Conservation (phyloP, 2,113 vertebrate genomes). For the Camelus bactrianus region DNA sequence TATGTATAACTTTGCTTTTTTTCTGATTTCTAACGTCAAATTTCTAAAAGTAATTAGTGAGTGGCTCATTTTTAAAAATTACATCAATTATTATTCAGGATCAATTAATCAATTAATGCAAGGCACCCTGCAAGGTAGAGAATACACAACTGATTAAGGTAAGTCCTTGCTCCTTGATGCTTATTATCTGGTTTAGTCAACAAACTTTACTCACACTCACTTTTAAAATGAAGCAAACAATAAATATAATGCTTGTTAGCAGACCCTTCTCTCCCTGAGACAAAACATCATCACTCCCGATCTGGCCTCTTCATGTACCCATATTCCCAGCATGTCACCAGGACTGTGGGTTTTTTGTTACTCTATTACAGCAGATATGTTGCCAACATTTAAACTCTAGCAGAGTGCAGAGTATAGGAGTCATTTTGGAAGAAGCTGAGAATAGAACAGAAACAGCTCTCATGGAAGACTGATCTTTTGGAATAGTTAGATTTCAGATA, state of each 20-base stretch:
- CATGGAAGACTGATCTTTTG: neutral
- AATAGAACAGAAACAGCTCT: slow-evolving; percentile 1
- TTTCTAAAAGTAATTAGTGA: neutral
- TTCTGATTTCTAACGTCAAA: neutral
- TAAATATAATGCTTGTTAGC: neutral
- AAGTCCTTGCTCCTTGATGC: neutral
- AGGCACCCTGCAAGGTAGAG: neutral
- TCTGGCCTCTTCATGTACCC: neutral
- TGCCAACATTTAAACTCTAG: neutral
- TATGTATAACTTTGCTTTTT: neutral
- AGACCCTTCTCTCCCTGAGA: neutral
- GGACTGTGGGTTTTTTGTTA: neutral
- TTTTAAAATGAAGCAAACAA: neutral
- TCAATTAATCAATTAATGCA: neutral
- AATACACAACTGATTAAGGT: neutral
- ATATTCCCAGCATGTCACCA: neutral
- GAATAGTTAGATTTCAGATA: neutral
- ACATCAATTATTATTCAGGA: neutral
- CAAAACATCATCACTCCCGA: neutral
- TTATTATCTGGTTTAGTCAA: neutral
- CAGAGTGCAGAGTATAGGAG: neutral
- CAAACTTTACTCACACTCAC: neutral
- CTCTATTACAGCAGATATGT: neutral
- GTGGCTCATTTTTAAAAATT: neutral
- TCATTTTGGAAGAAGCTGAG: neutral